A percentile compares a stretch with the other conserved stretches of the same genome.
These are phyloP conservation scores for Microcebus lehilahytsara DNA, from an alignment of 2,113 vertebrate genomes.

Conservation along the genomic window DNA sequence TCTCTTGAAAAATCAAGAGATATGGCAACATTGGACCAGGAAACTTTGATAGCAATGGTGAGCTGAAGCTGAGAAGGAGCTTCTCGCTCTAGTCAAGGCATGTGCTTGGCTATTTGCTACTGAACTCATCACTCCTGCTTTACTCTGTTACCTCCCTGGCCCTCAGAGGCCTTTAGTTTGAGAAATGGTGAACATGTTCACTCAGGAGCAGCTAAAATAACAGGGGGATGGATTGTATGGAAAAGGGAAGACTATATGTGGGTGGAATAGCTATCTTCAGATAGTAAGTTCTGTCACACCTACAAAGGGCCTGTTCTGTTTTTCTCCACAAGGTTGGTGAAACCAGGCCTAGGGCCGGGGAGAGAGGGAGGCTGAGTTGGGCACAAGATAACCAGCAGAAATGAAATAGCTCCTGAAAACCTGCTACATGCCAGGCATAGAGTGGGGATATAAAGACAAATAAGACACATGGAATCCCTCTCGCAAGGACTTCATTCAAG, in stretches of 20 bases:
- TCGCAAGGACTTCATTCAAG: neutral
- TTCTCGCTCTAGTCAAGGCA: neutral
- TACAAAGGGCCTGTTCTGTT: neutral
- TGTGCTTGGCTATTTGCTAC: accelerated
- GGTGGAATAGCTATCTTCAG: neutral
- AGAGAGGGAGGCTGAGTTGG: neutral
- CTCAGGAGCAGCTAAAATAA: neutral
- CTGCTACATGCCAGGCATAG: neutral
- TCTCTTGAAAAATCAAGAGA: neutral
- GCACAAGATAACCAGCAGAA: neutral
- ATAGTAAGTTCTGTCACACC: neutral
- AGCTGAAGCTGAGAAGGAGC: neutral
- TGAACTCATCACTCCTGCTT: too few relatives aligned
- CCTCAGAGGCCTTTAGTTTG: neutral
- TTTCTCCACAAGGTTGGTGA: neutral
- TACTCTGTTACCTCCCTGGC: neutral
- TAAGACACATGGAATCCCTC: neutral
- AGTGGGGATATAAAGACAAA: neutral
- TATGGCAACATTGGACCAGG: too few relatives aligned
- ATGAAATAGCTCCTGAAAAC: neutral
- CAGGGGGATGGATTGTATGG: neutral
- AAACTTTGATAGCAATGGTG: neutral
- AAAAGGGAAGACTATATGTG: neutral
- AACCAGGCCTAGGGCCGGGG: neutral
- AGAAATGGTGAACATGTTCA: neutral